Evolutionary conservation across 1,140 invertebrate genomes (phyloP).

Genomic region (Drosophila repleta): DNA sequence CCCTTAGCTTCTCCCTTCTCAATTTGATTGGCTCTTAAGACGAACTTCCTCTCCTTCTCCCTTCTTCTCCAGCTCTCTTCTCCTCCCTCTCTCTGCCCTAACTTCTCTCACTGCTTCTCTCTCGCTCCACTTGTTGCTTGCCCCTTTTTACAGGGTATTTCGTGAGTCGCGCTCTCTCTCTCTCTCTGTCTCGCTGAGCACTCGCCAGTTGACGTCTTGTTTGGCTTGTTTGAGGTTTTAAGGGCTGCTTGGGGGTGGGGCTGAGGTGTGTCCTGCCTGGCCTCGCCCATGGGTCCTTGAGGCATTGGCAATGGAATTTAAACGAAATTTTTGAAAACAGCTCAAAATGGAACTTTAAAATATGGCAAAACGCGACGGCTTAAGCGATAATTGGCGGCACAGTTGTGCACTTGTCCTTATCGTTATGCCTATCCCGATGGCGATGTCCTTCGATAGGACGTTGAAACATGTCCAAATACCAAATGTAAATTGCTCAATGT

Average conservation of each 20-base stretch:
- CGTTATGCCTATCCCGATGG: neutral
- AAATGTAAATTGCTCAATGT: conserved; percentile 75
- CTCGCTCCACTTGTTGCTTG: neutral
- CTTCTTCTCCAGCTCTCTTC: no score
- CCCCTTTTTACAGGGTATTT: conserved; percentile 19
- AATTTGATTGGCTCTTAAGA: no score
- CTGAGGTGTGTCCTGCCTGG: neutral
- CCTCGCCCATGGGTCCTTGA: no score
- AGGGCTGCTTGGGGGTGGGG: conserved; percentile 8
- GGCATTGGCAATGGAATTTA: conserved; percentile 74
- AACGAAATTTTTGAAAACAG: conserved; percentile 61
- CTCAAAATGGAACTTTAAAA: conserved; percentile 45
- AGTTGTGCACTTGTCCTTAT: neutral
- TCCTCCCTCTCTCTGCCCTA: neutral
- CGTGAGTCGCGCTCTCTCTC: neutral
- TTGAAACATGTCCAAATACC: conserved; percentile 53
- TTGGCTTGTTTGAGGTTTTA: conserved; percentile 57
- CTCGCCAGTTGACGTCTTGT: conserved; percentile 32
- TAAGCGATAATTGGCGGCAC: conserved; percentile 73
- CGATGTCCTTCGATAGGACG: conserved; percentile 13
- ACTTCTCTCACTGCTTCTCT: neutral
- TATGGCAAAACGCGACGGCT: conserved; percentile 45
- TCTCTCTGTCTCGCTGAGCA: no score
- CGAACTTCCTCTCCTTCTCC: no score
- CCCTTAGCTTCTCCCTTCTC: no score